phyloP scores from a whole-genome alignment of 2,797 vertebrate species.

The Tragopan temminckii region DNA sequence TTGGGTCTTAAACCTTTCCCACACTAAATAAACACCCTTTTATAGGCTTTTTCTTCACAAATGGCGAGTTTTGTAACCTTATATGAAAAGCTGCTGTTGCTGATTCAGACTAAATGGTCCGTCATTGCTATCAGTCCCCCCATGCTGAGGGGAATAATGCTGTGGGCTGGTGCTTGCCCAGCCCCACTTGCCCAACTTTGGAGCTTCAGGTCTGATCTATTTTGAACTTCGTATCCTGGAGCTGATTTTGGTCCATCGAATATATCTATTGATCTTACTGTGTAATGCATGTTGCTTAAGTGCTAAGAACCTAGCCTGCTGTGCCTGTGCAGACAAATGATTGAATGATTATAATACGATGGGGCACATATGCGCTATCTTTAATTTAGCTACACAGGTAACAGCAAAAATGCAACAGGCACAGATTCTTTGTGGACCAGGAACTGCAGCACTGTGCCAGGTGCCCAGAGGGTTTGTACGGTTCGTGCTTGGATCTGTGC shows the following conservation, averaged over 20 bases:
- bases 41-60: constrained; percentile 33
- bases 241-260: not conserved
- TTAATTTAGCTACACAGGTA: not conserved
- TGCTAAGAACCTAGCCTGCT: accelerated
- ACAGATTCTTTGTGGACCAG: not conserved
- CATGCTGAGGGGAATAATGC: not conserved
- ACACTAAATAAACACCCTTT: constrained; percentile 65
- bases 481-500: not conserved
- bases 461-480: not conserved
- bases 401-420: not conserved
- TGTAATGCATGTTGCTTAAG: not conserved
- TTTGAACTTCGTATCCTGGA: not conserved
- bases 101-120: not conserved
- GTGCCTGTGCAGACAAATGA: not conserved
- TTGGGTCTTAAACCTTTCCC: constrained; percentile 67
- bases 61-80: constrained; percentile 33
- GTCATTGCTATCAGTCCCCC: not conserved
- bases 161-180: not conserved
- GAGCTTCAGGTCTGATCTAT: not conserved
- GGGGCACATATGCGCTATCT: accelerated
- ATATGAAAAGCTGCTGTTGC: constrained; percentile 27
- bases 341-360: accelerated
- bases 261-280: not conserved
- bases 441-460: not conserved
- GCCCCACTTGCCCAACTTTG: accelerated